phyloP scores from a whole-genome alignment of 2,113 vertebrate species.

The Cercocebus atys region DNA sequence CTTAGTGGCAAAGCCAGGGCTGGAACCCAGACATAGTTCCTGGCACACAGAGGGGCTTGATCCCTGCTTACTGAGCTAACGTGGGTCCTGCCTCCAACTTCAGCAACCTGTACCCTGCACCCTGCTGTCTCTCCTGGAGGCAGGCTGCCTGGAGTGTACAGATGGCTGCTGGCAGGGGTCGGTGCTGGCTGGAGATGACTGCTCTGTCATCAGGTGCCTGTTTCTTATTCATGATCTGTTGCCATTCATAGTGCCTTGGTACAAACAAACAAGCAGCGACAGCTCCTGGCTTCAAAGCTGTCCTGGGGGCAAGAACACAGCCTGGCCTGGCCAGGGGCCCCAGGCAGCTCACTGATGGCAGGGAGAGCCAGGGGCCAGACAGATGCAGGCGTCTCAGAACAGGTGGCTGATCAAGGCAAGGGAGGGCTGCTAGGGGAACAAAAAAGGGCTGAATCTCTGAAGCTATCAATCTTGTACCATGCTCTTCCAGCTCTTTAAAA shows the following conservation, averaged over 20 bases:
- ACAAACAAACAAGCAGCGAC: not conserved
- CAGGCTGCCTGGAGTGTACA: not conserved
- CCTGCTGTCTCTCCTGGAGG: not conserved
- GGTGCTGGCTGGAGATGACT: not conserved
- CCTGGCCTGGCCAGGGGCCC: not conserved
- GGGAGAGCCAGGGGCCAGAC: accelerated
- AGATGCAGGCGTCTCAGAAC: accelerated
- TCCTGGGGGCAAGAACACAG: conserved; percentile 27
- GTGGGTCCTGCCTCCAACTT: not conserved
- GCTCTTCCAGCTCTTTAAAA: not conserved
- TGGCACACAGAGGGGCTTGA: not conserved
- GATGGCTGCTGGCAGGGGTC: not conserved
- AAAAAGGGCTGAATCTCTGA: not conserved
- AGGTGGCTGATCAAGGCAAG: not conserved
- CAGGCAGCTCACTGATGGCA: not conserved
- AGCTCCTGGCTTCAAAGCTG: conserved; percentile 34
- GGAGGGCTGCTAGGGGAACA: not conserved
- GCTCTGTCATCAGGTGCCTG: not conserved
- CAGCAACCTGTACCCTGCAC: not conserved
- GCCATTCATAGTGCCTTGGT: not conserved
- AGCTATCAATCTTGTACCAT: accelerated
- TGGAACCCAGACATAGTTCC: not conserved
- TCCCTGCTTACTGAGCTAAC: not conserved
- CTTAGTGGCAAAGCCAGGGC: not conserved
- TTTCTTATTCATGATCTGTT: conserved; percentile 28